Conservation (phyloP, 2,113 vertebrate genomes). For the Albula goreensis region DNA sequence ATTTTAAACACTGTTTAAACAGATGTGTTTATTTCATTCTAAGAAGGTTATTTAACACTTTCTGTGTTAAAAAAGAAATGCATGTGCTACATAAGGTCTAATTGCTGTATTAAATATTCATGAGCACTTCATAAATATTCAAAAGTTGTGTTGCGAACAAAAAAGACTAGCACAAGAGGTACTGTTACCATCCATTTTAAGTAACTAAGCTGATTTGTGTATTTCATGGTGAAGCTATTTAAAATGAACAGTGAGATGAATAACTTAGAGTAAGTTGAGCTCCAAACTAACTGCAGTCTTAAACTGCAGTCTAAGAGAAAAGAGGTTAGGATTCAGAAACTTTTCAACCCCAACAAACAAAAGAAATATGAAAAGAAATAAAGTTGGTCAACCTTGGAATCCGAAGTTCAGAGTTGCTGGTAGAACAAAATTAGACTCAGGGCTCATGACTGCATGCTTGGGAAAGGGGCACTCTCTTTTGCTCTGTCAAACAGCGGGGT, state of each 20-base stretch:
- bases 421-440: neutral
- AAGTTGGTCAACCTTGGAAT: neutral
- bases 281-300: neutral
- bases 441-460: neutral
- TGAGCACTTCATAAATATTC: too few species aligned
- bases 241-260: too few species aligned
- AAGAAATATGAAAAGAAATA: neutral
- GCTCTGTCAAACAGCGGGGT: neutral
- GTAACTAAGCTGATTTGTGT: too few species aligned
- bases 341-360: neutral
- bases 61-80: neutral
- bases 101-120: too few species aligned
- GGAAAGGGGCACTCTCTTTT: neutral
- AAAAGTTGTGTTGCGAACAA: too few species aligned
- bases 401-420: too few species aligned
- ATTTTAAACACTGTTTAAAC: too few species aligned
- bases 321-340: neutral
- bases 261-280: too few species aligned
- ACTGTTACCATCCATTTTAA: too few species aligned
- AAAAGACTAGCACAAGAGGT: too few species aligned
- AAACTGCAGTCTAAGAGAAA: neutral
- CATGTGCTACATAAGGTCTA: too few species aligned
- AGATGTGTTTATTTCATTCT: neutral
- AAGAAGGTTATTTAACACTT: neutral
- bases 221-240: too few species aligned